These are phyloP conservation scores for Deroplatys truncata DNA, from an alignment of 2,888 invertebrate species.

Conservation along the genomic window DNA sequence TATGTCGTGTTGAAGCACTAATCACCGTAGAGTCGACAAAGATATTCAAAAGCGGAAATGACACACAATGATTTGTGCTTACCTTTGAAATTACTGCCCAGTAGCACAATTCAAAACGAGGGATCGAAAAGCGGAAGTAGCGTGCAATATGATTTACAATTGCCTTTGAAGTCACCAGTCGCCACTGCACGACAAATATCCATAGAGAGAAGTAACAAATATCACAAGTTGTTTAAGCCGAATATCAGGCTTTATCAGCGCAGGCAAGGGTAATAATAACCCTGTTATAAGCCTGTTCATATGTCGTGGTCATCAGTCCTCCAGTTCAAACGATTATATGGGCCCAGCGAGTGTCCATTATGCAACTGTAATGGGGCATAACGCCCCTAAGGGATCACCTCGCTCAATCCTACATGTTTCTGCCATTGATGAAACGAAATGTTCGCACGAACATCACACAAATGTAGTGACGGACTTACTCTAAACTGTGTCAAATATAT, in stretches of 20 bases:
- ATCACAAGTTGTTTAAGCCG: not conserved
- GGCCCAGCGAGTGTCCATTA: not conserved
- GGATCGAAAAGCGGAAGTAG: not conserved
- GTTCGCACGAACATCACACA: not conserved
- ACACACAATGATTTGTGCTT: not conserved
- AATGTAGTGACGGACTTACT: not conserved
- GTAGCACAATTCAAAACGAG: not conserved
- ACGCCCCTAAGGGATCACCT: not conserved
- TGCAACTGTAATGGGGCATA: not conserved
- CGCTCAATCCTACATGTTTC: not conserved
- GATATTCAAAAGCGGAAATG: too few species aligned
- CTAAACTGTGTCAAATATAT: not conserved
- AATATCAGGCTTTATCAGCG: too few species aligned
- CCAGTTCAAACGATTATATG: not conserved
- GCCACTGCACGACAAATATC: too few species aligned
- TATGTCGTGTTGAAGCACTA: too few species aligned
- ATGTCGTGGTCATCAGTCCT: not conserved
- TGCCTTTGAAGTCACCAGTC: not conserved
- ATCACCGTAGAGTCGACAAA: too few species aligned
- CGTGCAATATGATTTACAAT: not conserved
- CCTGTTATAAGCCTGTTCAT: not conserved
- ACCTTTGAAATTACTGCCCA: not conserved
- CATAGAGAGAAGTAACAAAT: not conserved
- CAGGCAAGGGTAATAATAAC: not conserved
- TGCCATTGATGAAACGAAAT: not conserved